Conservation (phyloP, 2,888 invertebrate genomes). For the Anthophora plumipes region DNA sequence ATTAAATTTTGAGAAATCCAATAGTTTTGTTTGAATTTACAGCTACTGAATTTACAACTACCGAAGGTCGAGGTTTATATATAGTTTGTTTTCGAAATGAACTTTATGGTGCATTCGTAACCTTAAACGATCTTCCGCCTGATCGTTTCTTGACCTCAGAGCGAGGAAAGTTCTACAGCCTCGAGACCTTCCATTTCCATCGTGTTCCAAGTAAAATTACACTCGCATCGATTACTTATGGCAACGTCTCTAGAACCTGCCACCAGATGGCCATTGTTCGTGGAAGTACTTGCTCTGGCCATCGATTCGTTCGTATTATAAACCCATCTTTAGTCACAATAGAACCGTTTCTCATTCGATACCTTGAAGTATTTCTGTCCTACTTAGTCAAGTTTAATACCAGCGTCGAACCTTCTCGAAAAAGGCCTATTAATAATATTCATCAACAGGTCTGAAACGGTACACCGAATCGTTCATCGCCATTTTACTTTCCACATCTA, state of each 20-base stretch:
- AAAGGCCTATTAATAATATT: conserved; percentile 8
- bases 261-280: conserved; percentile 16
- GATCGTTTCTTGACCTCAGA: no score
- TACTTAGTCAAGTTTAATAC: background rate
- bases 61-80: no score
- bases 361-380: background rate
- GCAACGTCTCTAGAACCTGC: background rate
- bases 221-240: background rate
- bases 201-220: background rate
- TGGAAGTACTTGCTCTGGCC: background rate
- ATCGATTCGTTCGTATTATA: conserved; percentile 2
- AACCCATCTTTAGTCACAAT: background rate
- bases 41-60: no score
- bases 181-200: background rate
- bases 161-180: background rate
- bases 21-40: no score
- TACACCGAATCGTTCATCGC: background rate
- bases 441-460: conserved; percentile 4
- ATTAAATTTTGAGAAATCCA: no score
- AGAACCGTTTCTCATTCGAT: background rate
- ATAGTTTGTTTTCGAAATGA: no score
- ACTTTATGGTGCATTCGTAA: no score
- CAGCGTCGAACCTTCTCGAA: background rate
- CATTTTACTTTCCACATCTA: no score
- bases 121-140: no score